Percentiles rank a stretch among this genome's conserved stretches.
Conservation (phyloP, 2,888 invertebrate genomes). For the Macaria liturata region DNA sequence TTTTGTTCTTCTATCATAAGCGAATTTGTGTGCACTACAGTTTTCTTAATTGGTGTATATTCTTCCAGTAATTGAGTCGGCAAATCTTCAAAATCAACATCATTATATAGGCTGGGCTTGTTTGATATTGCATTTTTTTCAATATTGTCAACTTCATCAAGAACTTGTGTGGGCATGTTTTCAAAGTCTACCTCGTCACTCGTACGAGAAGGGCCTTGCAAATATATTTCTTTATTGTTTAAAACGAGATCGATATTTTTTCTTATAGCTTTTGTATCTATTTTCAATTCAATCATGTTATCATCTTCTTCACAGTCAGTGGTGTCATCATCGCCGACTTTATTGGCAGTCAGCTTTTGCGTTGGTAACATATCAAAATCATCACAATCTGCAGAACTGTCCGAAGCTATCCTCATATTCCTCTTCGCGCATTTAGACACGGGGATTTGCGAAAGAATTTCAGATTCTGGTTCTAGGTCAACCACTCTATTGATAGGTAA, state of each 20-base stretch:
- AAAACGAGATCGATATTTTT: slow-evolving; percentile 5
- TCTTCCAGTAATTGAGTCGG: slow-evolving; percentile 55
- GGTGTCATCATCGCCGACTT: slow-evolving; percentile 44
- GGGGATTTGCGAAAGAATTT: slow-evolving; percentile 25
- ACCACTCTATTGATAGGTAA: slow-evolving; percentile 24
- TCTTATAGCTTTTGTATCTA: slow-evolving; percentile 17
- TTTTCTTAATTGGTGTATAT: slow-evolving; percentile 28
- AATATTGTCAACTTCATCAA: slow-evolving; percentile 30
- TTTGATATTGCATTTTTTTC: slow-evolving; percentile 17
- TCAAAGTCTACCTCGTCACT: slow-evolving; percentile 39
- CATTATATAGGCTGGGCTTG: slow-evolving; percentile 28
- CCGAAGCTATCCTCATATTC: slow-evolving; percentile 35
- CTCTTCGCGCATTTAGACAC: slow-evolving; percentile 31
- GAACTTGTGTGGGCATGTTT: slow-evolving; percentile 58
- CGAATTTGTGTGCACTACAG: slow-evolving; percentile 19
- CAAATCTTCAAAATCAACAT: slow-evolving; percentile 48
- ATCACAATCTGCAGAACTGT: slow-evolving; percentile 40
- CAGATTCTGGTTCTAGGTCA: slow-evolving; percentile 19
- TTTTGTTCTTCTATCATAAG: slow-evolving; percentile 39
- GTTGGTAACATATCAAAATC: slow-evolving; percentile 39
- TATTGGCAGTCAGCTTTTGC: slow-evolving; percentile 35
- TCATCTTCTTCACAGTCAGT: slow-evolving; percentile 58
- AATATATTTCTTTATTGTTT: slow-evolving; percentile 44
- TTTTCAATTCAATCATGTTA: slow-evolving; percentile 35
- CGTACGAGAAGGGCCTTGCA: slow-evolving; percentile 41